Evolutionary conservation across 2,888 invertebrate species (phyloP), one percentile per base, ranked within the genome.

Genomic region (Digitonthophagus gazella): DNA sequence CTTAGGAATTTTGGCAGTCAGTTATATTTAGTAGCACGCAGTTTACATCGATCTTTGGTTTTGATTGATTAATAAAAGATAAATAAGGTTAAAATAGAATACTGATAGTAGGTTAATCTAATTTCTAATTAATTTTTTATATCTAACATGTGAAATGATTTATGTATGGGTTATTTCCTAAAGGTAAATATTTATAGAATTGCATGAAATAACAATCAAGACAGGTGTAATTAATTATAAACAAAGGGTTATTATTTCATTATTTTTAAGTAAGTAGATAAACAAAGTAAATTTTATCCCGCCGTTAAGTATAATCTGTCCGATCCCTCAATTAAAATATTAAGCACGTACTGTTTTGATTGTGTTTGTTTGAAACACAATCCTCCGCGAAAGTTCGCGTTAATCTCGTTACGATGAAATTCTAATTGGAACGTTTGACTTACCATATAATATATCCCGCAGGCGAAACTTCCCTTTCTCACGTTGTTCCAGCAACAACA

Each of bases 401-500:
- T 61, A 61, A 19, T 61, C 20, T 6, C 14, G 8, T 61, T 64
- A 3, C 64, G 20, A 61, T n/a, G 20, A 18, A 15, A 61, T 64
- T 15, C 64, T 28, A 28, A 28, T 64, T 64, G 14, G 14, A 15
- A 0, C 15, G 14, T 20, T 56, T 66, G 14, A 68, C 87, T 86
- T 83, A 92, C 92, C 86, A 88, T 83, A 0, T 91, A 90, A 78
- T 91, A 92, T 73, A 89, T 76, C 2, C 89, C 91, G 71, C 91
- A 88, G 20, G 90, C 91, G 78, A 90, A 91, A 80, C 91, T 91
- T 44, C 92, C 93, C 75, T 86, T 86, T 54, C 92, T 87, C 5
- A 93, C 87, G 64, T 91, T 90, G 69, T 89, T 86, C 89, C 91
- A 91, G 77, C 91, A 92, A 80, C 92, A 93, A 78, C 92, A 92